These are phyloP conservation scores for Chrysochloris asiatica DNA, from an alignment of 2,113 vertebrate genomes.

Conservation along the genomic window DNA sequence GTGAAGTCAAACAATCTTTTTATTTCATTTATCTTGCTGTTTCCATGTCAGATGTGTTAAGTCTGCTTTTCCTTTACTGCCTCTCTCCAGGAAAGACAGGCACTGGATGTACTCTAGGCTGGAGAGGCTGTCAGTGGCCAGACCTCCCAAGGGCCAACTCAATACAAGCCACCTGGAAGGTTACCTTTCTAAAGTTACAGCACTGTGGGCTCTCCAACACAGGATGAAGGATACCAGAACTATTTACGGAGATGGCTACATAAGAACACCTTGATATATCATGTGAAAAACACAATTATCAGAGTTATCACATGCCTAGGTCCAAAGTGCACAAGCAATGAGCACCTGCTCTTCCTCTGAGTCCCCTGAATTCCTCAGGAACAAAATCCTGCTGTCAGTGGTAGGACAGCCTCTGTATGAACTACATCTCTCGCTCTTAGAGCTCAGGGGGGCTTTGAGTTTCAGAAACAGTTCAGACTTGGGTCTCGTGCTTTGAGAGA, in stretches of 20 bases:
- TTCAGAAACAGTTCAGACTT: neutral
- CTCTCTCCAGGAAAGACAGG: neutral
- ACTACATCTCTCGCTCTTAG: neutral
- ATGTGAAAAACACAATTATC: neutral
- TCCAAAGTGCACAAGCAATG: neutral
- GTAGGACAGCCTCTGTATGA: neutral
- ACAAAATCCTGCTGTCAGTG: neutral
- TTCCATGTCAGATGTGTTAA: constrained; percentile 19
- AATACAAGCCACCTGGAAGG: neutral
- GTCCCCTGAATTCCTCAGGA: neutral
- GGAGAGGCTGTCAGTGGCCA: neutral
- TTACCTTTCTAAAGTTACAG: neutral
- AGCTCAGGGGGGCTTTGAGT: neutral
- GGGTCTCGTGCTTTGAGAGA: neutral
- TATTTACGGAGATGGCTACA: neutral
- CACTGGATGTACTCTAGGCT: neutral
- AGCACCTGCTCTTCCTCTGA: neutral
- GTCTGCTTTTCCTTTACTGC: neutral
- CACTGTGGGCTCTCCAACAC: neutral
- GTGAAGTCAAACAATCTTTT: neutral
- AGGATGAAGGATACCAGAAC: neutral
- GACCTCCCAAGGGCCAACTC: neutral
- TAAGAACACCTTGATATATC: neutral
- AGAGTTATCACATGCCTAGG: neutral
- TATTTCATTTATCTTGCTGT: constrained; percentile 29